phyloP scores from a whole-genome alignment of 2,113 vertebrate genomes.

The Psephotus haematonotus region DNA sequence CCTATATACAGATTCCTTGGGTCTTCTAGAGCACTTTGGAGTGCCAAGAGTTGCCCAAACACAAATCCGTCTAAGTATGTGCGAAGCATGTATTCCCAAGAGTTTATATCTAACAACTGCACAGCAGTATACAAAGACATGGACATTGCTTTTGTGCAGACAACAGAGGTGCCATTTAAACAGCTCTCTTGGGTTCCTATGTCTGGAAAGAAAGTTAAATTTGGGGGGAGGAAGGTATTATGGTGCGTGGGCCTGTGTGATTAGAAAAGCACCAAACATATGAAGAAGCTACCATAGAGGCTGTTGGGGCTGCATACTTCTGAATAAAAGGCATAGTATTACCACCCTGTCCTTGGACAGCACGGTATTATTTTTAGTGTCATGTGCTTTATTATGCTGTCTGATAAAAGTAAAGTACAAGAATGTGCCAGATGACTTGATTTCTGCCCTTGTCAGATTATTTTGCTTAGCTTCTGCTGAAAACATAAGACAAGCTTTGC shows the following conservation, averaged over 20 bases:
- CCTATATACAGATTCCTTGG: neutral
- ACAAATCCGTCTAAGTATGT: accelerated
- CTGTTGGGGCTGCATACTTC: neutral
- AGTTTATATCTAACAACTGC: neutral
- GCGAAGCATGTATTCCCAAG: accelerated
- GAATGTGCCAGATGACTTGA: slow-evolving; percentile 67
- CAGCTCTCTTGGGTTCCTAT: neutral
- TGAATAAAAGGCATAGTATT: neutral
- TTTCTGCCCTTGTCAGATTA: slow-evolving; percentile 70
- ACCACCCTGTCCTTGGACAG: slow-evolving; percentile 28
- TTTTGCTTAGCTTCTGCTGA: slow-evolving; percentile 66
- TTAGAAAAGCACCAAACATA: neutral
- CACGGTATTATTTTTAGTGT: slow-evolving; percentile 51
- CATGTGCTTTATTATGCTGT: slow-evolving; percentile 38
- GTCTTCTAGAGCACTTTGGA: neutral
- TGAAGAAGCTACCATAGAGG: neutral
- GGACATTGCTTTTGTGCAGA: neutral
- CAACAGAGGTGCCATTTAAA: neutral
- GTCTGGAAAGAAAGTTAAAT: neutral
- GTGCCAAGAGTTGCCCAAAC: neutral
- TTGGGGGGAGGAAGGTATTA: neutral
- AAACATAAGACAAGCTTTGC: slow-evolving; percentile 67
- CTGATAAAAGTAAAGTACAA: slow-evolving; percentile 67
- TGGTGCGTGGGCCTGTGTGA: accelerated
- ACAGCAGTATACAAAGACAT: accelerated